A percentile compares a stretch with the other conserved stretches of the same genome.
Evolutionary conservation across 35 echinoderm and acorn worm species (phyloP).

Genomic region (Diadema setosum): DNA sequence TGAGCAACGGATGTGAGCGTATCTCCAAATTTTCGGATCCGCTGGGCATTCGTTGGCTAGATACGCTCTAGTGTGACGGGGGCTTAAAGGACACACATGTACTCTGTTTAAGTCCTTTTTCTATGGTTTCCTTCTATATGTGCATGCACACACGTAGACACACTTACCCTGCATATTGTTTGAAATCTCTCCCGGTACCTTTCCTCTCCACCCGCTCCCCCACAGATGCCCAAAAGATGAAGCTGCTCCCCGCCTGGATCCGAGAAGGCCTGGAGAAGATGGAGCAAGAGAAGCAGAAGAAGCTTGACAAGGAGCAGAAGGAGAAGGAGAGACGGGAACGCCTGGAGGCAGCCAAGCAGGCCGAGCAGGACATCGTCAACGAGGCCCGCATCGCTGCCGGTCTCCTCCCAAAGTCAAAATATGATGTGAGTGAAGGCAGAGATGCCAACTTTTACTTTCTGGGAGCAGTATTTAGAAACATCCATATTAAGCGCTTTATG

Average conservation of each 20-base stretch:
- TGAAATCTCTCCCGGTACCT: background rate
- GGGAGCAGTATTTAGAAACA: no score
- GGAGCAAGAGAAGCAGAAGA: constrained; percentile 91
- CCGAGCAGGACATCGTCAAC: constrained; percentile 73
- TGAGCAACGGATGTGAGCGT: no score
- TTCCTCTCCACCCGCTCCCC: background rate
- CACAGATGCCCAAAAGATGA: constrained; percentile 82
- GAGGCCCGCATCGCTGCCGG: constrained; percentile 46
- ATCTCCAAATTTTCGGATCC: no score
- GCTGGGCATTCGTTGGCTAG: no score
- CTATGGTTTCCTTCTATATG: background rate
- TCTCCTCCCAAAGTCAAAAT: constrained; percentile 86
- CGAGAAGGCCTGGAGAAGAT: constrained; percentile 93
- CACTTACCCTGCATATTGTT: background rate
- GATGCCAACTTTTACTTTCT: no score
- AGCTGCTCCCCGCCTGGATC: constrained; percentile 91
- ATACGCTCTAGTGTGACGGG: no score
- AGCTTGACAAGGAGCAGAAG: constrained; percentile 63
- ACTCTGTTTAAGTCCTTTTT: no score
- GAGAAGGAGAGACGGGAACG: constrained; percentile 74
- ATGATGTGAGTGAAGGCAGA: constrained; percentile 65
- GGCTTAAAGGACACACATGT: no score
- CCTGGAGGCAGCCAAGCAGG: constrained; percentile 61
- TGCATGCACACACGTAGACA: background rate
- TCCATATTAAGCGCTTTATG: no score